A percentile compares a stretch with the other conserved stretches of the same genome.
These are phyloP conservation scores for Apteryx mantelli DNA, from an alignment of 2,113 vertebrate genomes.

Conservation along the genomic window DNA sequence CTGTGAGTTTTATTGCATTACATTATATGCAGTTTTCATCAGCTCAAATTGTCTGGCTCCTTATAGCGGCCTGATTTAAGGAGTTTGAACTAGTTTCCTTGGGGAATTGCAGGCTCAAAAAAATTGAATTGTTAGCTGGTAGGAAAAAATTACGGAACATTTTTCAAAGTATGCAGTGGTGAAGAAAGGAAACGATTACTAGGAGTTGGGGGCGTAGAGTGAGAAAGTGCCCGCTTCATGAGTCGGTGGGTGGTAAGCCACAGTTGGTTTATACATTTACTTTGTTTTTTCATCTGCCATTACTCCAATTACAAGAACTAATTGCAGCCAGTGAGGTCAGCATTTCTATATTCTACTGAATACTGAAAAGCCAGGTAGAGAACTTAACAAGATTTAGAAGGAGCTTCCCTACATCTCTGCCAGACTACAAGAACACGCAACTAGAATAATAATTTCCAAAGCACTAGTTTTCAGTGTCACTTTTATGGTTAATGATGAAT, in stretches of 20 bases:
- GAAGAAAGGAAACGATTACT: conserved; percentile 66
- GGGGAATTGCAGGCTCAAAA: conserved; percentile 27
- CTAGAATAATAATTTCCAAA: background rate
- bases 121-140: conserved; percentile 43
- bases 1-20: conserved; percentile 30
- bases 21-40: conserved; percentile 13
- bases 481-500: background rate
- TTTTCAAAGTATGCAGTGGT: conserved; percentile 51
- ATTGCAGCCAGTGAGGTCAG: conserved; percentile 39
- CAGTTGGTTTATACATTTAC: conserved; percentile 16
- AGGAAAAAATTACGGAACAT: conserved; percentile 33
- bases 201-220: conserved; percentile 19
- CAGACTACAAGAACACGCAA: background rate
- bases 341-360: background rate
- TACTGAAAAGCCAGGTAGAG: background rate
- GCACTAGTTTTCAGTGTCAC: background rate
- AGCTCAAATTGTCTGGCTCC: conserved; percentile 3
- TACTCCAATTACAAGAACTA: conserved; percentile 20
- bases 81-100: conserved; percentile 38
- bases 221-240: conserved; percentile 29
- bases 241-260: conserved; percentile 40
- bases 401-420: conserved; percentile 12
- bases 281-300: conserved; percentile 41
- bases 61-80: conserved; percentile 41
- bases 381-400: background rate